phyloP scores from a whole-genome alignment of 2,797 vertebrate species.

The Chiroxiphia lanceolata region DNA sequence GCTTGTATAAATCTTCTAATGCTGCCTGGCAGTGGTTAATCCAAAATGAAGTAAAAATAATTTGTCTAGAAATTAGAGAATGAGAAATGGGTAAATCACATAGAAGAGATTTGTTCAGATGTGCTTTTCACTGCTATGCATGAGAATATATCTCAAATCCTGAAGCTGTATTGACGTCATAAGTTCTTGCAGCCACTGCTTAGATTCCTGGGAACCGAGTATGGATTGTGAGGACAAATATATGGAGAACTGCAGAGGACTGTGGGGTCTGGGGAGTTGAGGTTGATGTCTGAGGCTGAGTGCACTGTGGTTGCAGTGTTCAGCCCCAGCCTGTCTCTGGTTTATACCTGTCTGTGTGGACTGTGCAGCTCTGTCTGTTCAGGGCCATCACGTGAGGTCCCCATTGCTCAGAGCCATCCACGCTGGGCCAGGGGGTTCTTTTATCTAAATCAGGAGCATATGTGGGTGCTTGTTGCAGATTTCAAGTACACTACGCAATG shows the following conservation, averaged over 20 bases:
- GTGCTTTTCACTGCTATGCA: background rate
- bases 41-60: background rate
- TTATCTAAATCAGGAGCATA: conserved; percentile 58
- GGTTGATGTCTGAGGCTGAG: conserved; percentile 13
- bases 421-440: conserved; percentile 47
- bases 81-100: background rate
- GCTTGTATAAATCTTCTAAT: background rate
- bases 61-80: background rate
- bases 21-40: background rate
- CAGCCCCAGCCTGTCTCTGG: conserved; percentile 25
- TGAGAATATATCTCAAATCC: background rate
- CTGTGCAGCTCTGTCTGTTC: background rate
- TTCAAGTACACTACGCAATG: conserved; percentile 15
- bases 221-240: background rate
- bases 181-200: background rate
- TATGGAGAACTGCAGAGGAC: background rate
- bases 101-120: background rate
- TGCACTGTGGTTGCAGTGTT: conserved; percentile 2
- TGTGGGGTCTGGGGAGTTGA: background rate
- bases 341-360: conserved; percentile 23
- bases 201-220: background rate
- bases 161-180: rapidly evolving
- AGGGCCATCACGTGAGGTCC: conserved; percentile 24
- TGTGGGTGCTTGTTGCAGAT: conserved; percentile 24
- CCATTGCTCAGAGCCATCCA: conserved; percentile 41